Base-by-base conservation (phyloP, 2,113 vertebrate genomes). In the Oxygymnocypris stewartii region DNA sequence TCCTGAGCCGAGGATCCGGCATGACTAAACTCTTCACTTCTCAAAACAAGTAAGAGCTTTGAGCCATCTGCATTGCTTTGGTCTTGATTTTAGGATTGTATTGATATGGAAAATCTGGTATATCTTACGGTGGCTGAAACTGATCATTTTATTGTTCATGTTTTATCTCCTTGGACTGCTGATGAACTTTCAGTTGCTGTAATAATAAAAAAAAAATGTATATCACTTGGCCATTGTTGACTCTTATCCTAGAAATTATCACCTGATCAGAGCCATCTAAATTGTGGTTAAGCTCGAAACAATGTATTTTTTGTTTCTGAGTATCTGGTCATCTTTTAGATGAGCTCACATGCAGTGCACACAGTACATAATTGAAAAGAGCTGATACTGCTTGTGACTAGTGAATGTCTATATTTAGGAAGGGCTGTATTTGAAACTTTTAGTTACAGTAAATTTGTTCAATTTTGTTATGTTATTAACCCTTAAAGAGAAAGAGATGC, bases 21-120 rank as follows among this genome's bases (percentile, higher is more conserved):
- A 91, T 99, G 96, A 96, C 97, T 93, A 98, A 96, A 87, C 88
- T 98, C 86, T 97, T 96, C 88, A 92, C 95, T 12, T 91, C 96
- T 1, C 94, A 96, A 0, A 88, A 91, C 89, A 98, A 95, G 98
- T 99, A 89, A 74, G 82, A 28, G 0, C 6, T 73, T 12, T 40
- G 69, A 73, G 18, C 35, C 31, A 71, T 71, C 35, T 10, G 7
- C 31, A 20, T 37, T 20, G 67, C 10, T 73, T 37, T 23, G 35
- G 35, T 40, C 35, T 40, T 40, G 67, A 9, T 71, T 2, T 71
- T 35, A 37, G 35, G 18, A 71, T 20, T 71, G 31, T 4, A 4
- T 9, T 40, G 16, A 71, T 20, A 23, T 20, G 37, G 69, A 71
- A 20, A 5, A 40, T 23, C 6, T 35, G 13, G 1, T 20, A 73